phyloP scores from a whole-genome alignment of 2,113 vertebrate genomes.

The Pungitius pungitius region DNA sequence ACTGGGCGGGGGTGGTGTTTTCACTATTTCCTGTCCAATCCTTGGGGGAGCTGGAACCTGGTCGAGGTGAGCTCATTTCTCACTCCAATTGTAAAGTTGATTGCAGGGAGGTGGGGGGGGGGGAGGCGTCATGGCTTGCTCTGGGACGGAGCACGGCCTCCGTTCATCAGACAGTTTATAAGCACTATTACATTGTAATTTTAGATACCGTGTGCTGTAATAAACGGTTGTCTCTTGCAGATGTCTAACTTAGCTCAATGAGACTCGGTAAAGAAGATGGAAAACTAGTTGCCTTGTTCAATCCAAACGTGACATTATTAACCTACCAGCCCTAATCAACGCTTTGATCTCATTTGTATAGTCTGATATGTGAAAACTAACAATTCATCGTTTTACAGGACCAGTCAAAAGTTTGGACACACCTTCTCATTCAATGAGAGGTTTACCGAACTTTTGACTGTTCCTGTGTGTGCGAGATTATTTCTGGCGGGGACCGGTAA shows the following conservation, averaged over 20 bases:
- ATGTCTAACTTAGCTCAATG: neutral
- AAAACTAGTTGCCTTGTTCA: neutral
- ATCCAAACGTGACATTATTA: neutral
- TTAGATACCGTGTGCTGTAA: neutral
- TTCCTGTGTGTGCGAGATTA: too few species aligned
- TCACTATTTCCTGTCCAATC: conserved; percentile 72
- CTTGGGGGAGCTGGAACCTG: conserved; percentile 60
- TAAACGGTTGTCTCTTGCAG: neutral
- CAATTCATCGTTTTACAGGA: neutral
- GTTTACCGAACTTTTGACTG: too few species aligned
- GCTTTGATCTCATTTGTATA: neutral
- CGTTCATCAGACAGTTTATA: conserved; percentile 2
- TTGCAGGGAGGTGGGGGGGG: conserved; percentile 9
- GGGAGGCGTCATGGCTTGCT: conserved; percentile 1
- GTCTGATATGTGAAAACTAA: neutral
- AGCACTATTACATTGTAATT: neutral
- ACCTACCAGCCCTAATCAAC: neutral
- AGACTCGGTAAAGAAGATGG: neutral
- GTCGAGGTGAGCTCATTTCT: conserved; percentile 74
- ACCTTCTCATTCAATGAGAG: too few species aligned
- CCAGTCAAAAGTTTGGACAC: too few species aligned
- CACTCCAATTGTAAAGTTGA: conserved; percentile 65
- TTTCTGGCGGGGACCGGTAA: neutral
- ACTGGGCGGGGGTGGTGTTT: conserved; percentile 52
- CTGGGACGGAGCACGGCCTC: neutral